A percentile compares a stretch with the other conserved stretches of the same genome.
These are phyloP conservation scores for Epizoanthus stellaris DNA, from an alignment of 92 coral and sea anemone genomes.

Conservation along the genomic window DNA sequence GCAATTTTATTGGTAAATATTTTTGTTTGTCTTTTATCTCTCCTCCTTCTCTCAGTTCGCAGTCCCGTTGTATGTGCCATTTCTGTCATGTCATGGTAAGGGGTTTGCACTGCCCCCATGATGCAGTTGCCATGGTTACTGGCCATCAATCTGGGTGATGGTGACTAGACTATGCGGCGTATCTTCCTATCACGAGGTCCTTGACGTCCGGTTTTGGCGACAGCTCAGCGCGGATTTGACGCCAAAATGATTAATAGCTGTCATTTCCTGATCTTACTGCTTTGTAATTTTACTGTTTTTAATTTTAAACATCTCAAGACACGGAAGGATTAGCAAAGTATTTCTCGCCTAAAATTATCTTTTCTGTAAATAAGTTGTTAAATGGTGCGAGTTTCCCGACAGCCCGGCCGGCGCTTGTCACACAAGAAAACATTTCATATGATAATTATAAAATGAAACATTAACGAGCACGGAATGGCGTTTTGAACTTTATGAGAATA, in stretches of 20 bases:
- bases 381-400: background rate
- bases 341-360: slow-evolving; percentile 42
- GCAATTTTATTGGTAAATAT: no score
- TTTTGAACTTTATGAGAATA: background rate
- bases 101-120: background rate
- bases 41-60: no score
- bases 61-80: no score
- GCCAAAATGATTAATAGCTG: slow-evolving; percentile 42
- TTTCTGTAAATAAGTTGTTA: slow-evolving; percentile 20
- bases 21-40: no score
- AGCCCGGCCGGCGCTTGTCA: background rate
- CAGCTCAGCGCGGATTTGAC: slow-evolving; percentile 36
- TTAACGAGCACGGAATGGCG: background rate
- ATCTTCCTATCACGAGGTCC: slow-evolving; percentile 31
- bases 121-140: background rate
- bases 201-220: slow-evolving; percentile 45
- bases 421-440: background rate
- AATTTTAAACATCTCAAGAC: slow-evolving; percentile 19
- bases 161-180: slow-evolving; percentile 6
- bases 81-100: slow-evolving; percentile 10
- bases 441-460: background rate
- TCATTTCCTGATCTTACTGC: slow-evolving; percentile 60
- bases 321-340: slow-evolving; percentile 43
- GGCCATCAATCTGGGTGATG: slow-evolving; percentile 34
- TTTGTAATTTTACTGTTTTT: slow-evolving; percentile 44